Evolutionary conservation across 1,140 invertebrate genomes (phyloP).

Genomic region (Penaeus japonicus): DNA sequence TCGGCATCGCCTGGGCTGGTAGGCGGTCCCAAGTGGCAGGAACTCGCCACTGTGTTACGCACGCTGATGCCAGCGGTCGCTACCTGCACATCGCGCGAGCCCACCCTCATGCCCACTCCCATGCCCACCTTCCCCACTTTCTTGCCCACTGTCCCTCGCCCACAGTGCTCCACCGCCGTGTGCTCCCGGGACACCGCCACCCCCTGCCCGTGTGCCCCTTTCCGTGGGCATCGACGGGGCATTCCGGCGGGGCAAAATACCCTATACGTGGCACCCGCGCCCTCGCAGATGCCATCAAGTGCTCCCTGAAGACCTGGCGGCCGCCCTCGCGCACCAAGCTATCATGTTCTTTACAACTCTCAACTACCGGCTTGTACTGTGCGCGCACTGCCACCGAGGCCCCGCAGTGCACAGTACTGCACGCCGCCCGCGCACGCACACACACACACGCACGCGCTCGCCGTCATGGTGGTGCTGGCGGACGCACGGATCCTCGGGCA

Average conservation of each 20-base stretch:
- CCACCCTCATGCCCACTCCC: neutral
- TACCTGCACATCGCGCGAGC: neutral
- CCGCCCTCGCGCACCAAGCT: conserved; percentile 25
- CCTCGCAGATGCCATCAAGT: conserved; percentile 27
- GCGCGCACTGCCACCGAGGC: neutral
- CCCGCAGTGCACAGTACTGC: conserved; percentile 3
- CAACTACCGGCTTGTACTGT: conserved; percentile 33
- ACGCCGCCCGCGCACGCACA: neutral
- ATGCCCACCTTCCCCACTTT: neutral
- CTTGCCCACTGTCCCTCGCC: neutral
- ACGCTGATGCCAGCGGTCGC: conserved; percentile 35
- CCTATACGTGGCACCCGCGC: conserved; percentile 1
- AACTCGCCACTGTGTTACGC: conserved; percentile 46
- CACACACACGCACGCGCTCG: no score
- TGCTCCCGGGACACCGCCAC: neutral
- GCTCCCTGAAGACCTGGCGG: conserved; percentile 26
- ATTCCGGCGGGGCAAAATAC: neutral
- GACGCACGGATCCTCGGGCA: no score
- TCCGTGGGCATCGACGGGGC: no score
- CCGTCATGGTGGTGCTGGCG: no score
- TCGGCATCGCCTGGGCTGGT: neutral
- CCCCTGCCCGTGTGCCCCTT: no score
- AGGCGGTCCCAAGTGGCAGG: conserved; percentile 32
- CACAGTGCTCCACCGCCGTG: neutral
- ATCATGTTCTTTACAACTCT: conserved; percentile 42